These are phyloP conservation scores for Nymphicus hollandicus DNA, from an alignment of 2,113 vertebrate genomes.

Conservation along the genomic window DNA sequence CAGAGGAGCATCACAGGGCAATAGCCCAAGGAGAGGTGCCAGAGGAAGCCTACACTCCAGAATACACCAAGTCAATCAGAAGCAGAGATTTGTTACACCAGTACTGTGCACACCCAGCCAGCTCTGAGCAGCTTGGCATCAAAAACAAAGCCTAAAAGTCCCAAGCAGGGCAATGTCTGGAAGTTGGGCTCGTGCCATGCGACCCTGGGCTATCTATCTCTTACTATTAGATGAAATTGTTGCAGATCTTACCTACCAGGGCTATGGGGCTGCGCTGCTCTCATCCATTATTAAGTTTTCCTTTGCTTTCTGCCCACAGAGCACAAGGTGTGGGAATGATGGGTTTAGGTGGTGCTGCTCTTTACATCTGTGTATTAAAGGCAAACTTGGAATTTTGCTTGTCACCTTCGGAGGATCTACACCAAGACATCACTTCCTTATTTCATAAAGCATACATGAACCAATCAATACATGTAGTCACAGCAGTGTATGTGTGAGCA, in stretches of 20 bases:
- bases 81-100: rapidly evolving
- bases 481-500: neutral
- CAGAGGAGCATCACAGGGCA: neutral
- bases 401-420: neutral
- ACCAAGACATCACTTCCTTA: neutral
- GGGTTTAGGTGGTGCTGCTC: neutral
- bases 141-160: neutral
- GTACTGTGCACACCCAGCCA: rapidly evolving
- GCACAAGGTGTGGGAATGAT: rapidly evolving
- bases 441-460: neutral
- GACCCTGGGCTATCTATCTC: neutral
- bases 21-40: neutral
- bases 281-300: neutral
- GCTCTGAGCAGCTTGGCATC: neutral
- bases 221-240: neutral
- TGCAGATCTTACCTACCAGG: neutral
- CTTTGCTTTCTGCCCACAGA: neutral
- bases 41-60: neutral
- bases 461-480: neutral
- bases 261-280: neutral
- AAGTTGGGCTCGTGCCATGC: neutral
- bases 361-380: neutral
- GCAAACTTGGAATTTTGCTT: neutral
- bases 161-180: neutral
- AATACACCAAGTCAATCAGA: neutral